Base-by-base conservation (phyloP, 1,140 invertebrate genomes). In the Drosophila eugracilis region DNA sequence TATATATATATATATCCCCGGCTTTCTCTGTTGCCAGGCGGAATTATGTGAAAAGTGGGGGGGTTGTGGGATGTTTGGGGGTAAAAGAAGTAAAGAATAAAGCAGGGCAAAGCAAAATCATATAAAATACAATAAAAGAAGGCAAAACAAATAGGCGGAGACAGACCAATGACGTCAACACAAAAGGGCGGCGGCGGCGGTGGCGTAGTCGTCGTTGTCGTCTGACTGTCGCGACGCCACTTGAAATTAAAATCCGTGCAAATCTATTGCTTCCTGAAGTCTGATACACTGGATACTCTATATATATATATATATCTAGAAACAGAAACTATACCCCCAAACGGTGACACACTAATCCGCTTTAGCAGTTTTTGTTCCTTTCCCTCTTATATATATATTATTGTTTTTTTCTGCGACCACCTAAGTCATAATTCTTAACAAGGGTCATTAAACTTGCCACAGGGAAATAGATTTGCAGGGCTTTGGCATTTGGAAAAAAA, bases 211-310 rank as follows among this genome's bases (percentile, higher is more conserved):
- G n/a, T n/a, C n/a, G 10, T 19, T 15, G 44, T 55, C 41, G 58
- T 55, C 57, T 32, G 41, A 24, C 48, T 52, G 69, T 48, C 34
- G 32, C n/a, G 10, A 24, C 24, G 41, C 39, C 37, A 71, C 54
- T 59, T 72, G 53, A 48, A 44, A 49, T 53, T 53, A 48, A 53
- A 75, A 75, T 76, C 77, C 47, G 79, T 70, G 77, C 69, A 86
- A 86, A 86, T 86, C 74, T 89, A 83, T 89, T 89, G 79, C 86
- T 89, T 89, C 85, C 85, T 89, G 85, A 78, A 89, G 74, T 89
- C 71, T 73, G 79, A 85, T 84, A 89, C 70, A 52, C 58, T 65
- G 59, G 49, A 75, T 44, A 63, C 54, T 1, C 36, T 22, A 26
- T 34, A 22, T 15, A 14, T 30, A 22, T 10, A 37, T 9, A 7